Percentiles rank a stretch among this genome's conserved stretches.
Conservation (phyloP, 2,888 invertebrate species). For the Tenthredo mesomela region DNA sequence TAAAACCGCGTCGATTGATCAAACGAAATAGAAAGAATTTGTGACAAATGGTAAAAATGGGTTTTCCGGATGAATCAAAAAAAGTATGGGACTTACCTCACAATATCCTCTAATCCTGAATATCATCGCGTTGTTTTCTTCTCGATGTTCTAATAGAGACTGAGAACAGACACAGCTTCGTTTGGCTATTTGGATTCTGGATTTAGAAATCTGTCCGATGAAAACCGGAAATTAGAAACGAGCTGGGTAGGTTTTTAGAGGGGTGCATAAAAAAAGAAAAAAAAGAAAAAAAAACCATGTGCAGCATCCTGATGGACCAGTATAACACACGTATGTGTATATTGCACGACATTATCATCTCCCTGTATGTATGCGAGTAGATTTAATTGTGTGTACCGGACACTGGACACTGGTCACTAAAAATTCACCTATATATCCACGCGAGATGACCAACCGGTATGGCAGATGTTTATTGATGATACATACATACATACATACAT, state of each 20-base stretch:
- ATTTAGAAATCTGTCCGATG: background rate
- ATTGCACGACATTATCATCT: too few relatives aligned
- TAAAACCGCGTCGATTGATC: too few relatives aligned
- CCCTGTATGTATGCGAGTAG: background rate
- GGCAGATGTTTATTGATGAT: conserved; percentile 72
- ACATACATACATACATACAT: background rate
- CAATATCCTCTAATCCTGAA: background rate
- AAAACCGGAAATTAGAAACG: conserved; percentile 17
- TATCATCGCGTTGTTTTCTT: background rate
- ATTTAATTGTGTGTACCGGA: background rate
- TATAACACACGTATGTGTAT: conserved; percentile 47
- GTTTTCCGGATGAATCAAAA: too few relatives aligned
- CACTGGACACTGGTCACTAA: conserved; percentile 61
- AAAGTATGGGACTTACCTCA: background rate
- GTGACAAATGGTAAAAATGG: too few relatives aligned
- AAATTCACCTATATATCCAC: conserved; percentile 59
- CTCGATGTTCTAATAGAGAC: background rate
- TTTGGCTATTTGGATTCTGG: background rate
- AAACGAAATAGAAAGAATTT: too few relatives aligned
- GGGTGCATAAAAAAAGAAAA: background rate
- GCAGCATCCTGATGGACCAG: conserved; percentile 76
- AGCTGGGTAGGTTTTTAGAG: background rate
- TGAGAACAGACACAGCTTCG: background rate
- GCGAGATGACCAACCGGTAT: conserved; percentile 74
- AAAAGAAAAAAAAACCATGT: too few relatives aligned